Conservation (phyloP, 2,113 vertebrate species). For the Cavia aperea region DNA sequence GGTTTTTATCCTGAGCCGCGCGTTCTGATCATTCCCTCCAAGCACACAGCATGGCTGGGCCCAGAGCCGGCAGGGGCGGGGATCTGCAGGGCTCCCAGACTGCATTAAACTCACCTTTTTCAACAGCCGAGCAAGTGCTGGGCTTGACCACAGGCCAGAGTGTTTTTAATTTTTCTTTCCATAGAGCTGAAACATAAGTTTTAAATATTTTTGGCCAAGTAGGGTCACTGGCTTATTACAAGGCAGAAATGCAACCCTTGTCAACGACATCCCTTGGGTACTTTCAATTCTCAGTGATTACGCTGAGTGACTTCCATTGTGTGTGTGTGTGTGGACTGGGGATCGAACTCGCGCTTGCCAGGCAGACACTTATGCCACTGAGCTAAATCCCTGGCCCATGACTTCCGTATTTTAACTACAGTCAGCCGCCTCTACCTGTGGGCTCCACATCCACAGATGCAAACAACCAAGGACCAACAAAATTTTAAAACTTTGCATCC, state of each 20-base stretch:
- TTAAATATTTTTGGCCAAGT: background rate
- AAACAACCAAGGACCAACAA: background rate
- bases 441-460: background rate
- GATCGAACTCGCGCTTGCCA: too few relatives aligned
- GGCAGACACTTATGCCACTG: too few relatives aligned
- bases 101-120: background rate
- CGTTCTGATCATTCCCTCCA: background rate
- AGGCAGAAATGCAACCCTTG: background rate
- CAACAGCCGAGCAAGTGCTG: background rate
- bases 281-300: background rate
- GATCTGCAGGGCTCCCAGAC: rapidly evolving
- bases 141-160: background rate
- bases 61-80: background rate
- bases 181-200: background rate
- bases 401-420: too few relatives aligned
- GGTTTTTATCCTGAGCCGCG: background rate
- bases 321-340: too few relatives aligned
- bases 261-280: background rate
- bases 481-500: background rate
- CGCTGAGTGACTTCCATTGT: background rate
- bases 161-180: background rate
- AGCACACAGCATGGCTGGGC: background rate
- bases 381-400: too few relatives aligned
- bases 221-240: background rate
- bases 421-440: too few relatives aligned